Evolutionary conservation across 2,888 invertebrate genomes (phyloP), one percentile per base, ranked within the genome.

Genomic region (Orchesella flavescens): DNA sequence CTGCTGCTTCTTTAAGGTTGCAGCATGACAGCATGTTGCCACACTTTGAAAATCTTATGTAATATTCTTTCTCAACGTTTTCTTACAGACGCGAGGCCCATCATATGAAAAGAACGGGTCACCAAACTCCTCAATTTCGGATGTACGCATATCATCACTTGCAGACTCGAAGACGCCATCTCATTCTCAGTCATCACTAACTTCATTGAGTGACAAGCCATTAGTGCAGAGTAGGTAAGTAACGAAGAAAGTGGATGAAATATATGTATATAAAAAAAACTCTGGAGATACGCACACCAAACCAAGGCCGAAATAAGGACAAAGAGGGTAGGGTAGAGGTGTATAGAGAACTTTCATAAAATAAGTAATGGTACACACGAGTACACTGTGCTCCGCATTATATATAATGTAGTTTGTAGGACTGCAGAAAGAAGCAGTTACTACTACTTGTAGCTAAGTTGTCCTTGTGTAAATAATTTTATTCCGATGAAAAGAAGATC

Each of bases 141-240:
- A 87, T 57, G 63, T 86, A 17, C 83, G 84, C 12, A 68, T 81
- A 46, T 76, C 80, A 7, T 79, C 86, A 0, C 86, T 89, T n/a
- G 89, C 89, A 1, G 89, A 92, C 83, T 88, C 92, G 55, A 90
- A 92, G 13, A 93, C 93, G 0, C 92, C 92, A 1, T 93, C 94
- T 57, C 92, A 94, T 7, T 94, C 94, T 0, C 94, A 94, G 89
- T 93, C 93, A 65, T 94, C 94, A 23, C 90, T 94, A 66, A 93
- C 94, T 1, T 94, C 94, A 0, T 90, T 94, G 55, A 92, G 93
- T 0, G 75, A 87, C 55, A 86, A 84, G 61, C 83, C 86, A 21
- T 79, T 83, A 12, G 75, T 79, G 49, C 85, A 78, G 24, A 78
- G 83, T 77, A 83, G 83, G 78, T 83, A 78, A 57, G 63, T 44